Conservation (phyloP, 2,888 invertebrate species). For the Trimorus sp. region DNA sequence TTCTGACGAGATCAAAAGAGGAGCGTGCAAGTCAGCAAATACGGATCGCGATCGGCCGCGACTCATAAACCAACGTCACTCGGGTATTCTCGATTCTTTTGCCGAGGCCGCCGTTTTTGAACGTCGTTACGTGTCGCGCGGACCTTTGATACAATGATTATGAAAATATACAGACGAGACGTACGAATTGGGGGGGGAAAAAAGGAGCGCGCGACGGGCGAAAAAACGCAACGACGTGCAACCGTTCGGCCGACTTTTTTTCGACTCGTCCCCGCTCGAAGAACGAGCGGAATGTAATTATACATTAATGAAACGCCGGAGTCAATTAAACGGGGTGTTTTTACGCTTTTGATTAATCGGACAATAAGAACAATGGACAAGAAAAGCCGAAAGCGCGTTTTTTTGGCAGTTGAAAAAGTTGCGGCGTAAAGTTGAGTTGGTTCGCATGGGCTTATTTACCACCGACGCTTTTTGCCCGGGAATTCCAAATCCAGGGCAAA, state of each 20-base stretch:
- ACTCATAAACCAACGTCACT: constrained; percentile 77
- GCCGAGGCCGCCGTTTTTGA: constrained; percentile 62
- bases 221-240: constrained; percentile 47
- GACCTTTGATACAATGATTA: constrained; percentile 62
- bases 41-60: constrained; percentile 71
- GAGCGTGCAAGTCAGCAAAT: constrained; percentile 74
- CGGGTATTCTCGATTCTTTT: constrained; percentile 72
- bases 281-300: constrained; percentile 7
- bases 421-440: too few species aligned
- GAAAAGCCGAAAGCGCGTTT: too few species aligned
- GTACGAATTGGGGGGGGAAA: constrained; percentile 22
- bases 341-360: too few species aligned
- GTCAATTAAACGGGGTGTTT: background rate
- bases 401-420: too few species aligned
- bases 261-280: constrained; percentile 27
- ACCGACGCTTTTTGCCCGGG: too few species aligned
- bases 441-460: too few species aligned
- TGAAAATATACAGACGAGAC: constrained; percentile 63
- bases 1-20: constrained; percentile 77
- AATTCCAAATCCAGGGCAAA: too few species aligned
- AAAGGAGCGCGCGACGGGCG: too few species aligned
- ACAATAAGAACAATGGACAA: too few species aligned
- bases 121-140: constrained; percentile 53
- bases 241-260: constrained; percentile 57
- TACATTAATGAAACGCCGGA: background rate